phyloP scores from a whole-genome alignment of 2,113 vertebrate species.

The Baryphthengus martii region DNA sequence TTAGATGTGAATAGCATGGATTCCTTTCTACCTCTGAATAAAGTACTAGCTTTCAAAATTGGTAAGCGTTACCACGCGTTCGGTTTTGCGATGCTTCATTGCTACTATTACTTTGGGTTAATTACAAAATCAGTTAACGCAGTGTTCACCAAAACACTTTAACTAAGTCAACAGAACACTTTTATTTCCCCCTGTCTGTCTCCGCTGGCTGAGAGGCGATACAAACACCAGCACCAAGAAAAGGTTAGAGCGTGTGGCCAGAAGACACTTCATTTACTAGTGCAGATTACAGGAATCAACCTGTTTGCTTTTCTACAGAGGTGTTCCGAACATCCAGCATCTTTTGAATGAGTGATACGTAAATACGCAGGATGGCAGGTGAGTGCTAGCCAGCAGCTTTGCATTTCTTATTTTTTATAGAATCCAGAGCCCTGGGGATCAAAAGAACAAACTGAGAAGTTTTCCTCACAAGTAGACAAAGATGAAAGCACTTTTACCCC shows the following conservation, averaged over 20 bases:
- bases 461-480: background rate
- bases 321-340: background rate
- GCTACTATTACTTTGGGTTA: background rate
- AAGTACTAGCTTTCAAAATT: background rate
- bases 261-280: background rate
- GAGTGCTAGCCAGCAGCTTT: background rate
- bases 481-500: background rate
- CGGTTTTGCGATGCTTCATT: background rate
- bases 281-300: background rate
- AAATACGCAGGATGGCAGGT: background rate
- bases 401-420: background rate
- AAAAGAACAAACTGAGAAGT: background rate
- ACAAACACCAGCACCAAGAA: background rate
- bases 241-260: background rate
- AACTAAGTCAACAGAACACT: background rate
- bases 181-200: rapidly evolving
- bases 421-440: background rate
- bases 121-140: background rate
- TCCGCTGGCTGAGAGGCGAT: background rate
- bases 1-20: background rate
- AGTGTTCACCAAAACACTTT: background rate
- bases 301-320: background rate
- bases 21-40: background rate
- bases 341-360: background rate
- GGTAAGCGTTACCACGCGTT: background rate